Evolutionary conservation across 2,797 vertebrate genomes (phyloP).

Genomic region (Phaenicophaeus curvirostris): DNA sequence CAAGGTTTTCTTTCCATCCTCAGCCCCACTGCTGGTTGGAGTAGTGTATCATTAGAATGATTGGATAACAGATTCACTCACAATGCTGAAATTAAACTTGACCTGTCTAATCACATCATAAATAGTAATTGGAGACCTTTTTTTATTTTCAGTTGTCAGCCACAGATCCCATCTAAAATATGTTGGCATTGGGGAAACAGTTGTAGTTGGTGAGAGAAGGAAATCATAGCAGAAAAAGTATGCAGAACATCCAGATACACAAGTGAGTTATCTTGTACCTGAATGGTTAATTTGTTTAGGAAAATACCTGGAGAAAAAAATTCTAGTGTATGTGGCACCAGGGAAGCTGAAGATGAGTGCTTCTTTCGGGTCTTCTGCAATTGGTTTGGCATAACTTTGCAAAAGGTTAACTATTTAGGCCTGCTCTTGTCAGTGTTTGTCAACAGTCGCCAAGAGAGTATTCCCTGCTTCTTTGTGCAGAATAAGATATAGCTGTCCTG

Average conservation of each 20-base stretch:
- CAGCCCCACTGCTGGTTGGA: conserved; percentile 14
- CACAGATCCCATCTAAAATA: neutral
- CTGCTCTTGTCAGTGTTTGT: neutral
- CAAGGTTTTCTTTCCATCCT: conserved; percentile 51
- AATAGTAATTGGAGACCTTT: neutral
- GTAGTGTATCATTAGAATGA: conserved; percentile 55
- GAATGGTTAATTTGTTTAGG: neutral
- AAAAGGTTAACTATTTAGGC: neutral
- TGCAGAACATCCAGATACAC: neutral
- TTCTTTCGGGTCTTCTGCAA: neutral
- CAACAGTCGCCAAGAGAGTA: neutral
- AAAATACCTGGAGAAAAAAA: neutral
- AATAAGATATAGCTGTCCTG: neutral
- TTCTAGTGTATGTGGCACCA: neutral
- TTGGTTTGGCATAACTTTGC: neutral
- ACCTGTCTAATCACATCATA: conserved; percentile 9
- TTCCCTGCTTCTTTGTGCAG: neutral
- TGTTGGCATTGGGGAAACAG: neutral
- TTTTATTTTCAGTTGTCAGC: neutral
- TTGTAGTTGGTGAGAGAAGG: neutral
- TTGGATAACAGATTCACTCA: conserved; percentile 41
- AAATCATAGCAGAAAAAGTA: neutral
- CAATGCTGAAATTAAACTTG: conserved; percentile 31
- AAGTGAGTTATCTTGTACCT: neutral
- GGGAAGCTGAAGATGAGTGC: neutral